Conservation (phyloP, 2,113 vertebrate species). For the Tupaia tana region DNA sequence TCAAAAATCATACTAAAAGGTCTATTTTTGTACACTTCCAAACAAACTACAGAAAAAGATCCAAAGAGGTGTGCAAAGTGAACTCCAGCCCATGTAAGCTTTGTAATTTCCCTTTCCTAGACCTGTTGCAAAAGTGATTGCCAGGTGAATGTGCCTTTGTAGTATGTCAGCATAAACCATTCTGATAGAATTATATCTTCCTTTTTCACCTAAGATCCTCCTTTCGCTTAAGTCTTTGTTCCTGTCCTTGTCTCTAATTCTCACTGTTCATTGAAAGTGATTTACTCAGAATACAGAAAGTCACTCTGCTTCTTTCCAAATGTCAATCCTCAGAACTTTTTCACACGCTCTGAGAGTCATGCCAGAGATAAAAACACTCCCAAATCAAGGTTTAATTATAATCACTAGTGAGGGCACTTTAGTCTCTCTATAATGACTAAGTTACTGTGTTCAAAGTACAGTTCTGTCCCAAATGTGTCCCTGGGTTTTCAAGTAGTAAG, state of each 20-base stretch:
- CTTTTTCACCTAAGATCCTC: slow-evolving; percentile 29
- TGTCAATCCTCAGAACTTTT: slow-evolving; percentile 41
- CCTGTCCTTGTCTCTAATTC: slow-evolving; percentile 47
- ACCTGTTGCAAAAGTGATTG: slow-evolving; percentile 29
- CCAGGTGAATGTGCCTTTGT: slow-evolving; percentile 22
- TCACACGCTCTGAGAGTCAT: slow-evolving; percentile 20
- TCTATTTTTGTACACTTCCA: neutral
- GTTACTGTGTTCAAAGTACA: slow-evolving; percentile 25
- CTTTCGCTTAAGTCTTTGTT: slow-evolving; percentile 48
- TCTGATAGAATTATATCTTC: slow-evolving; percentile 53
- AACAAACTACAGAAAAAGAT: neutral
- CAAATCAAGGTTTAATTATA: slow-evolving; percentile 51
- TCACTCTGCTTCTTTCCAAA: slow-evolving; percentile 69
- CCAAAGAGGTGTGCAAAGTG: neutral
- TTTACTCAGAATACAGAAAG: slow-evolving; percentile 61
- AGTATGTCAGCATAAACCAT: slow-evolving; percentile 41
- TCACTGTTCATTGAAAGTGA: slow-evolving; percentile 61
- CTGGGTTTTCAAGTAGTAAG: slow-evolving; percentile 31
- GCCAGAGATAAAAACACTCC: slow-evolving; percentile 8
- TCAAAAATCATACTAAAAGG: neutral
- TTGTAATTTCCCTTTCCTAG: neutral
- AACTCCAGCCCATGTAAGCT: neutral
- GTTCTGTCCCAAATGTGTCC: neutral
- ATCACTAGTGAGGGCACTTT: neutral
- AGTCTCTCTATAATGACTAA: neutral